phyloP scores from a whole-genome alignment of 2,888 invertebrate species.

The Eupithecia inturbata region DNA sequence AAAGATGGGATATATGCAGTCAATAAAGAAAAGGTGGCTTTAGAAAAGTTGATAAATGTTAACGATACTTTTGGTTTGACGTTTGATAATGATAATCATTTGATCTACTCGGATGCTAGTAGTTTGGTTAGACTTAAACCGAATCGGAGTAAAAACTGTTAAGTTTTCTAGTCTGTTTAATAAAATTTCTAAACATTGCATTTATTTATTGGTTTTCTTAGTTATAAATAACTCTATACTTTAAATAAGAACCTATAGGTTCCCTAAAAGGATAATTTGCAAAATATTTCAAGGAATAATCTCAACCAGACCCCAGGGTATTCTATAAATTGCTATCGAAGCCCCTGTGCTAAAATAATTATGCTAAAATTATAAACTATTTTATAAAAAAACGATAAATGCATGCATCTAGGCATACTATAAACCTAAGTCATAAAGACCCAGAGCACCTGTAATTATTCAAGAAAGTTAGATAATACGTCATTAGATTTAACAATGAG shows the following conservation, averaged over 20 bases:
- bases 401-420: background rate
- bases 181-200: constrained; percentile 7
- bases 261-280: too few species aligned
- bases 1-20: constrained; percentile 64
- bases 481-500: constrained; percentile 5
- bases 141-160: constrained; percentile 52
- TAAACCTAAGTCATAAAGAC: background rate
- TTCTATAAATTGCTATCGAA: too few species aligned
- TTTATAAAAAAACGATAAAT: too few species aligned
- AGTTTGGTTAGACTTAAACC: constrained; percentile 55
- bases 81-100: constrained; percentile 69
- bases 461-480: constrained; percentile 4
- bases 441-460: background rate
- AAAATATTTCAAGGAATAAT: too few species aligned
- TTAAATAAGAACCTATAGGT: too few species aligned
- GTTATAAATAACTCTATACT: too few species aligned
- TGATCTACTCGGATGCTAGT: constrained; percentile 64
- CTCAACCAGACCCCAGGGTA: too few species aligned
- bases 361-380: too few species aligned
- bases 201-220: too few species aligned
- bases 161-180: constrained; percentile 27
- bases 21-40: constrained; percentile 48
- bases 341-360: too few species aligned
- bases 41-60: constrained; percentile 57
- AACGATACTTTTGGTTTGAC: constrained; percentile 68